Base-by-base conservation (phyloP, 2,888 invertebrate species). In the Himalopsyche anomala region DNA sequence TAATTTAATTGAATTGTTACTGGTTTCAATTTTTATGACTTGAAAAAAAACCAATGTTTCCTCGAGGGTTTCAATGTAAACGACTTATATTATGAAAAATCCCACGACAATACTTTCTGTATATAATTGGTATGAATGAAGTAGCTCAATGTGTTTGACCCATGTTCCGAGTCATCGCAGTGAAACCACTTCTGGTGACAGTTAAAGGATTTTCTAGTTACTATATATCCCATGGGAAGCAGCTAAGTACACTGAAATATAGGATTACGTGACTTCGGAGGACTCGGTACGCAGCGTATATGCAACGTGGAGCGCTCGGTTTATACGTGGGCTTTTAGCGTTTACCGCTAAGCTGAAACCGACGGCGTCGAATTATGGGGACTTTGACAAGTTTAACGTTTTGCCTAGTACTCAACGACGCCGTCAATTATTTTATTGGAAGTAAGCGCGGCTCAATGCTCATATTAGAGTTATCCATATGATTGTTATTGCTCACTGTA, bases 281-380 rank as follows among this genome's bases (percentile, higher is more conserved):
- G 62, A 62, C 62, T 62, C 28, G 19, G 62, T 62, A 62, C 62
- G 62, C 62, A 62, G 62, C 62, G 62, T 62, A 62, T 62, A 62
- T 62, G 62, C 62, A 62, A 62, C 62, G 62, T 62, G 62, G 11
- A 19, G 19, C 62, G n/a, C 62, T 62, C n/a, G 62, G 62, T 62
- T 62, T 62, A 62, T 62, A 62, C 62, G 62, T 62, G 62, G 62
- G 62, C 62, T 62, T 62, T 62, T 62, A 62, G 62, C 62, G 62
- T 62, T 62, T 62, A 62, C 62, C 62, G 62, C 62, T 62, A 62
- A 62, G 62, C 62, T 62, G 62, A 62, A 62, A 62, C 62, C 62
- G 62, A 28, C 62, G 28, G 62, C 62, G 62, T 19, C 62, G 62
- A 62, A 62, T 62, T 62, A 62, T 62, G 19, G 56, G 56, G 62